Evolutionary conservation across 1,140 invertebrate genomes (phyloP).

Genomic region (Procambarus virginalis): DNA sequence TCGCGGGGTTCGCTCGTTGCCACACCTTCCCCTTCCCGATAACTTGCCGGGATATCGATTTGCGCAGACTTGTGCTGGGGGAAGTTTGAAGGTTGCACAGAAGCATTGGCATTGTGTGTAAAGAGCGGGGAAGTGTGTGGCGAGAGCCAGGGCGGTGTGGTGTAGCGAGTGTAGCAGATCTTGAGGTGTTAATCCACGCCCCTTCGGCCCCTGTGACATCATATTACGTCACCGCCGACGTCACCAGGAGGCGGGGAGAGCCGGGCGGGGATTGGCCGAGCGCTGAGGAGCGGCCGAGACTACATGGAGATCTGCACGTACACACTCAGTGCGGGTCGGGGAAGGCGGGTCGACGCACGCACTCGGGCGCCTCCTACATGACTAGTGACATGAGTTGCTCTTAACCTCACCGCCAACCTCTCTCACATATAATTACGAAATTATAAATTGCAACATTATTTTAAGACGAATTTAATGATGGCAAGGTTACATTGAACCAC

Average conservation of each 20-base stretch:
- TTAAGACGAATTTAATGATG: too few species aligned
- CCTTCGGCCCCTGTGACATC: neutral
- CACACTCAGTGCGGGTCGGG: constrained; percentile 4
- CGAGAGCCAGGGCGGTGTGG: neutral
- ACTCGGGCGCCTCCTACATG: neutral
- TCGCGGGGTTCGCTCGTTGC: neutral
- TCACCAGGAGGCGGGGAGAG: neutral
- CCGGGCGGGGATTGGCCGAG: constrained; percentile 23
- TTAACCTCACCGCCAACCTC: neutral
- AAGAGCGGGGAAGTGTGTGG: neutral
- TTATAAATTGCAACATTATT: too few species aligned
- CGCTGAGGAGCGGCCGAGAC: neutral
- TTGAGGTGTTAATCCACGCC: neutral
- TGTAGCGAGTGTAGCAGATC: neutral
- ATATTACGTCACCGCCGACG: neutral
- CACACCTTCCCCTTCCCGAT: neutral
- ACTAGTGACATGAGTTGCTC: neutral
- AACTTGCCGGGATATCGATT: neutral
- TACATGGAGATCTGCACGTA: constrained; percentile 30
- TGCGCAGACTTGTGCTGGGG: neutral
- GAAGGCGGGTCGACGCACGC: neutral
- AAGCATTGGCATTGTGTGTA: neutral
- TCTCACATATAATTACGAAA: too few species aligned
- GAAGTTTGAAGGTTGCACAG: neutral
- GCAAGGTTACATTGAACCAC: too few species aligned